Base-by-base conservation (phyloP, 2,797 vertebrate species). In the Xiphorhynchus erythropygius region DNA sequence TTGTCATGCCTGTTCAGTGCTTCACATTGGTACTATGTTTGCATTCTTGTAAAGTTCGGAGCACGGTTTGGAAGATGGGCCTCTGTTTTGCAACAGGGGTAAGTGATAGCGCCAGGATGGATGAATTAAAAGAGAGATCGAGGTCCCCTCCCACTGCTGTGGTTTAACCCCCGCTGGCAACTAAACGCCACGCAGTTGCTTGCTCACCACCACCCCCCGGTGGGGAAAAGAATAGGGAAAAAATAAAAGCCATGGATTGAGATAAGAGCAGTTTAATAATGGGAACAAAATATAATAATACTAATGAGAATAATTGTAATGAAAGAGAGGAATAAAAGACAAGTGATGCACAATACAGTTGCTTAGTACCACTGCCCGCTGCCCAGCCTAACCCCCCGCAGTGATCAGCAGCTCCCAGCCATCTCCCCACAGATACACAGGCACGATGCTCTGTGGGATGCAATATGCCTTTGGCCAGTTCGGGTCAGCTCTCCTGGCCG, bases 71-170 rank as follows among this genome's bases (percentile, higher is more conserved):
- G 50, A 83, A 55, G 62, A 15, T 4, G 10, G 7, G 52, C 22
- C 10, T 50, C 24, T 80, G 30, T 55, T 81, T 87, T 56, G 17
- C 15, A 39, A 5, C 11, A 4, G 41, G 22, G 30, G 27, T 0
- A 0, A n/a, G 18, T 3, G 2, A 71, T 35, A 83, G 35, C 2
- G 4, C 15, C 28, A 33, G 22, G 16, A 77, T 7, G 33, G 4
- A 25, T 59, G 49, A 74, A 59, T 47, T 62, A 4, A 59, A 57
- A n/a, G 44, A 32, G 23, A 33, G 23, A 88, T 41, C 0, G 11
- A 79, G 76, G 50, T 64, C 16, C 25, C 23, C 23, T 91, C 18
- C 59, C 30, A 10, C 21, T 60, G 27, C 53, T 53, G 33, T 28
- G 25, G 30, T 60, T 73, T 79, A 67, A 53, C 46, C 16, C 32